phyloP scores from a whole-genome alignment of 1,140 invertebrate genomes.

The Leptinotarsa undecemlineata region DNA sequence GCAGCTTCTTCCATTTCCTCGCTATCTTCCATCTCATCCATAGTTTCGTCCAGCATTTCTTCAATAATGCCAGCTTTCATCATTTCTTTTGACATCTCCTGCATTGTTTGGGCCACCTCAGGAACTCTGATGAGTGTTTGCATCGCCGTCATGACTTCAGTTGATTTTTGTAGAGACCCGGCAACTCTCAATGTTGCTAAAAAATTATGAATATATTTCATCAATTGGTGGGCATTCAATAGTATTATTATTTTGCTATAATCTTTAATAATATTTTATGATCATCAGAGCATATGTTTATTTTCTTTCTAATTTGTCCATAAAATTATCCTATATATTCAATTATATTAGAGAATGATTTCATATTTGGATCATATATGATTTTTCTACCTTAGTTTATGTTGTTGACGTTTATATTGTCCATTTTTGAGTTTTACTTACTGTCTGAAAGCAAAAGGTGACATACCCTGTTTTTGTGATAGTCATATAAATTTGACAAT shows the following conservation, averaged over 20 bases:
- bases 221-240: neutral
- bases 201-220: slow-evolving; percentile 2
- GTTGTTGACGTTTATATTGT: no score
- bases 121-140: slow-evolving; percentile 87
- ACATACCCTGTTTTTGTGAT: no score
- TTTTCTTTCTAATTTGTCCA: no score
- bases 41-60: slow-evolving; percentile 98
- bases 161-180: slow-evolving; percentile 53
- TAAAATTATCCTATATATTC: no score
- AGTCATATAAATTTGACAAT: no score
- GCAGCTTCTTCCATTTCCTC: slow-evolving; percentile 89
- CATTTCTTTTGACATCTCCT: slow-evolving; percentile 98
- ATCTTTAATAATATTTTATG: no score
- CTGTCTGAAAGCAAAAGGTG: no score
- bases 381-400: no score
- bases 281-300: no score
- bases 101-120: slow-evolving; percentile 94
- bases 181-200: slow-evolving; percentile 52
- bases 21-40: slow-evolving; percentile 87
- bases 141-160: slow-evolving; percentile 91
- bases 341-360: no score
- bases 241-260: neutral
- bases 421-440: no score
- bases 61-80: slow-evolving; percentile 99
- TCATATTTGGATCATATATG: no score